Percentiles rank a stretch among this genome's conserved stretches.
Evolutionary conservation across 2,888 invertebrate species (phyloP).

Genomic region (Eretmocerus hayati): DNA sequence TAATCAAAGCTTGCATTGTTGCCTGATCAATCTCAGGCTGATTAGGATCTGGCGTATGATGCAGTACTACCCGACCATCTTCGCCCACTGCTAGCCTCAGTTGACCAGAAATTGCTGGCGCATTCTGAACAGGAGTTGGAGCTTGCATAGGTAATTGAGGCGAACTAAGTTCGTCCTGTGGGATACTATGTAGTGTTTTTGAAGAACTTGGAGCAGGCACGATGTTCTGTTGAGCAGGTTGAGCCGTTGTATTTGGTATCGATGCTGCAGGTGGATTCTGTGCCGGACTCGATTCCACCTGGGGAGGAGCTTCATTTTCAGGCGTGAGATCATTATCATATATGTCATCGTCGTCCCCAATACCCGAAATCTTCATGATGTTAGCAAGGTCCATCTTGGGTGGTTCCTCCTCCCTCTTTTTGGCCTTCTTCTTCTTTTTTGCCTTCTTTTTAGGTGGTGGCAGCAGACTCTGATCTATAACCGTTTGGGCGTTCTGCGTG

Average conservation of each 20-base stretch:
- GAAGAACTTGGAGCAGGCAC: conserved; percentile 22
- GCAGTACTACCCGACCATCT: conserved; percentile 60
- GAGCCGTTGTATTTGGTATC: conserved; percentile 20
- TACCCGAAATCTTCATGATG: conserved; percentile 67
- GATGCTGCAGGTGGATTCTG: conserved; percentile 23
- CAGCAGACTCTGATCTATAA: conserved; percentile 42
- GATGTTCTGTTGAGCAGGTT: conserved; percentile 21
- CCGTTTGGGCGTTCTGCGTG: conserved; percentile 33
- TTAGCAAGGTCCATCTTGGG: conserved; percentile 62
- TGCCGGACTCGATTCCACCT: conserved; percentile 30
- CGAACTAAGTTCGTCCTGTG: conserved; percentile 24
- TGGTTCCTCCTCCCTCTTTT: conserved; percentile 48
- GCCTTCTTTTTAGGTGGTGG: conserved; percentile 50
- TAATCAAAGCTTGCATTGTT: conserved; percentile 42
- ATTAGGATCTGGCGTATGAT: conserved; percentile 54
- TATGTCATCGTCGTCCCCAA: conserved; percentile 62
- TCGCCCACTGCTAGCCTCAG: conserved; percentile 61
- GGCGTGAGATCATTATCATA: conserved; percentile 42
- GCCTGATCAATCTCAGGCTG: conserved; percentile 44
- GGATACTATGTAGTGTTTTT: conserved; percentile 13
- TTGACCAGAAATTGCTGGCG: conserved; percentile 50
- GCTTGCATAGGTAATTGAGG: conserved; percentile 50
- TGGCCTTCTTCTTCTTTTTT: conserved; percentile 54
- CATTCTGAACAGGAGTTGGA: conserved; percentile 46
- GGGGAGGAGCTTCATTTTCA: conserved; percentile 32